Evolutionary conservation across 2,113 vertebrate genomes (phyloP).

Genomic region (Podiceps cristatus): DNA sequence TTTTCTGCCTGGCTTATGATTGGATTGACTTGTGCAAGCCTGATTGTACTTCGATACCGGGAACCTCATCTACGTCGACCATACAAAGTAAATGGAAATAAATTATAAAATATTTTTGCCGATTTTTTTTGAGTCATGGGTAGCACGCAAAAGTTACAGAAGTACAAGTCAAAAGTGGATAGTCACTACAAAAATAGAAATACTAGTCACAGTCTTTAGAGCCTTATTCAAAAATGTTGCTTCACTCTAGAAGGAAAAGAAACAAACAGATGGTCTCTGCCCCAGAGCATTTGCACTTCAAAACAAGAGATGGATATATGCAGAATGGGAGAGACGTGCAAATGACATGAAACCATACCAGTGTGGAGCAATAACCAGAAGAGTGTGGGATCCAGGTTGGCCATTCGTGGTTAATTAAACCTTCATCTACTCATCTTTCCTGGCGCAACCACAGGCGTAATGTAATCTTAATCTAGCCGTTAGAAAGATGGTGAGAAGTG

Average conservation of each 20-base stretch:
- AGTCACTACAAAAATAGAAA: neutral
- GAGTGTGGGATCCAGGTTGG: neutral
- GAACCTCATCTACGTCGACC: conserved; percentile 73
- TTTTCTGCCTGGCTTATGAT: conserved; percentile 71
- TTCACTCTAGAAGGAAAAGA: neutral
- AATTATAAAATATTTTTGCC: neutral
- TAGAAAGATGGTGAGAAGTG: neutral
- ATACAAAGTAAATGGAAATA: conserved; percentile 72
- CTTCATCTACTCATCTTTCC: neutral
- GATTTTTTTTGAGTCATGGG: neutral
- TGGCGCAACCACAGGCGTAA: neutral
- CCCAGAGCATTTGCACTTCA: neutral
- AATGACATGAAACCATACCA: neutral
- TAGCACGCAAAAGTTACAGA: neutral
- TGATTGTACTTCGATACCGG: conserved; percentile 73
- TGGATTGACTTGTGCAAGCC: conserved; percentile 69
- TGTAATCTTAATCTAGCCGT: neutral
- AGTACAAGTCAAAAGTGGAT: neutral
- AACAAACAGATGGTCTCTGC: neutral
- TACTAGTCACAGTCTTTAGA: neutral
- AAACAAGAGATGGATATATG: neutral
- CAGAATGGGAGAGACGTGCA: neutral
- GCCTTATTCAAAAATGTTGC: neutral
- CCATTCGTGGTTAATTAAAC: neutral
- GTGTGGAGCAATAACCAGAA: neutral